These are phyloP conservation scores for Omphaloscelis lunosa DNA, from an alignment of 2,888 invertebrate genomes.

Conservation along the genomic window DNA sequence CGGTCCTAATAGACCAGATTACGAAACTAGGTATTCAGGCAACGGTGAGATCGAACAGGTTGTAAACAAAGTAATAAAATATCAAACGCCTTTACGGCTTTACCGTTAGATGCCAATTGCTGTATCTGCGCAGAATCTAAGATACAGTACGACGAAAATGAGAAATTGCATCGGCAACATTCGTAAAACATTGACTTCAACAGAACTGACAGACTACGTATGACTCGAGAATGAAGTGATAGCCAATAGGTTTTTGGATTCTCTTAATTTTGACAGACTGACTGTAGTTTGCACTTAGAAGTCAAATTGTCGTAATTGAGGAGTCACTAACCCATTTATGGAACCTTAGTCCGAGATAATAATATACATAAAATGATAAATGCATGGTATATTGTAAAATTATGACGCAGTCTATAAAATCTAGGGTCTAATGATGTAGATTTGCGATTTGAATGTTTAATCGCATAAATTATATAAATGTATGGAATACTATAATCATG, in stretches of 20 bases:
- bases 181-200: neutral
- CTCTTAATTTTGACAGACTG: neutral
- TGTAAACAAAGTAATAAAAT: constrained; percentile 72
- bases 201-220: neutral
- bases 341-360: constrained; percentile 1
- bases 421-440: neutral
- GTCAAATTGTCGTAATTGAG: constrained; percentile 7
- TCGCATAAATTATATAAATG: neutral
- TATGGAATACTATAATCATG: neutral
- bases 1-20: constrained; percentile 42
- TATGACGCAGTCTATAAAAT: constrained; percentile 9
- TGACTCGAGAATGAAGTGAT: neutral
- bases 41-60: constrained; percentile 52
- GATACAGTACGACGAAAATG: constrained; percentile 2
- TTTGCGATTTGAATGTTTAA: constrained; percentile 27
- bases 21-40: constrained; percentile 64
- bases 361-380: constrained; percentile 39
- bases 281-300: constrained; percentile 11
- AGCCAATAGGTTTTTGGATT: neutral
- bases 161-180: neutral
- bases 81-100: constrained; percentile 68
- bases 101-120: constrained; percentile 69
- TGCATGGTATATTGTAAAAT: neutral
- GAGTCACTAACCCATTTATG: constrained; percentile 21
- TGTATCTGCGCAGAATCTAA: constrained; percentile 25